Conservation (phyloP, 1,140 invertebrate genomes). For the Colletes latitarsis region DNA sequence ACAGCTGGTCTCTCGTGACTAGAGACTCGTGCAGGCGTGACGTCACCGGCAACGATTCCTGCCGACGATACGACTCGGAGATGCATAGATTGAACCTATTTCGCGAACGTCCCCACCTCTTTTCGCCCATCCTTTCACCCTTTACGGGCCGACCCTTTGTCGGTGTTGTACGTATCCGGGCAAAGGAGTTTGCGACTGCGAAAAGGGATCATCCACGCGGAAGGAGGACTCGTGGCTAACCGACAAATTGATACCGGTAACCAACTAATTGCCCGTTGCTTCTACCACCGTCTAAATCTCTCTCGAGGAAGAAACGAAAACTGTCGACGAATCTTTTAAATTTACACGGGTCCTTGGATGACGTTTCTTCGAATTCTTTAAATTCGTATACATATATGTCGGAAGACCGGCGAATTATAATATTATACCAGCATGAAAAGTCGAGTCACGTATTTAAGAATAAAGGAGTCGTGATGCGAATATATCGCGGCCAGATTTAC, state of each 20-base stretch:
- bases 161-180: constrained; percentile 11
- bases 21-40: constrained; percentile 35
- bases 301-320: no score
- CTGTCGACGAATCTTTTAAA: no score
- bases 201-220: constrained; percentile 35
- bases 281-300: no score
- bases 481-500: constrained; percentile 40
- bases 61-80: constrained; percentile 40
- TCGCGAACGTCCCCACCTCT: not conserved
- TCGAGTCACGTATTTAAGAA: constrained; percentile 50
- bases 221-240: constrained; percentile 26
- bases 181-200: constrained; percentile 22
- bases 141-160: constrained; percentile 3
- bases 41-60: constrained; percentile 44
- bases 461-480: constrained; percentile 5
- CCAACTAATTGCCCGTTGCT: constrained; percentile 36
- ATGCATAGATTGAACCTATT: constrained; percentile 62
- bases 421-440: not conserved
- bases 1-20: constrained; percentile 57
- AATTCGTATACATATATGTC: no score
- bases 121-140: not conserved
- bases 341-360: no score
- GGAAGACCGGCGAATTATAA: no score
- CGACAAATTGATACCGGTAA: constrained; percentile 38
- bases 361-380: no score